phyloP scores from a whole-genome alignment of 35 echinoderm and acorn worm genomes.

The Chiridota heheva region DNA sequence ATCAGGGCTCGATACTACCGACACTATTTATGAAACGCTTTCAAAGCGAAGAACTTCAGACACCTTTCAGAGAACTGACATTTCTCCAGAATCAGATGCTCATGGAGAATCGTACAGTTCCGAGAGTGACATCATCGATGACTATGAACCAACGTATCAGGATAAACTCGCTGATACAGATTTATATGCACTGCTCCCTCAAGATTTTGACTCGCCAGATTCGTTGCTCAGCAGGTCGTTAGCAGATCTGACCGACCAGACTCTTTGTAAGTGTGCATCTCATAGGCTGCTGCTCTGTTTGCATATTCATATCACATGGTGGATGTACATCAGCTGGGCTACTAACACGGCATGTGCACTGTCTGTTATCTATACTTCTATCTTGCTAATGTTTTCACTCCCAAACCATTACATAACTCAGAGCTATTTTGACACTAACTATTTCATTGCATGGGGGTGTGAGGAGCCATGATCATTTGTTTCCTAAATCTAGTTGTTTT shows the following conservation, averaged over 20 bases:
- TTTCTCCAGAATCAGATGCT: conserved; percentile 36
- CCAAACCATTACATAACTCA: too few relatives aligned
- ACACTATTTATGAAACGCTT: conserved; percentile 14
- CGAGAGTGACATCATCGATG: conserved; percentile 67
- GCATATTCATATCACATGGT: too few relatives aligned
- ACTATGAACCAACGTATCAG: conserved; percentile 71
- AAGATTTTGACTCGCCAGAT: conserved; percentile 86
- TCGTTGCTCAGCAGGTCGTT: conserved; percentile 80
- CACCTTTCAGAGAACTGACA: conserved; percentile 40
- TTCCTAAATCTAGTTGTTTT: too few relatives aligned
- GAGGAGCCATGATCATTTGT: too few relatives aligned
- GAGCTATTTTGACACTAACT: too few relatives aligned
- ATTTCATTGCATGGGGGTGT: too few relatives aligned
- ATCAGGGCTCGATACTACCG: conserved; percentile 43
- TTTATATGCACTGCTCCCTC: conserved; percentile 80
- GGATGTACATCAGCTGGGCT: conserved; percentile 1
- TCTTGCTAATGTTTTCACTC: too few relatives aligned
- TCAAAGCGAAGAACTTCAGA: conserved; percentile 32
- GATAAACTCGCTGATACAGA: conserved; percentile 84
- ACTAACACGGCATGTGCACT: not conserved
- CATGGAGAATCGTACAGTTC: conserved; percentile 20
- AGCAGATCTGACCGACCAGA: conserved; percentile 88
- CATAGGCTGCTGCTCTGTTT: conserved; percentile 21
- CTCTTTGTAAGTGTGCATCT: conserved; percentile 72
- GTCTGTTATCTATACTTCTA: too few relatives aligned